Evolutionary conservation across 2,113 vertebrate genomes (phyloP).

Genomic region (Oceanites oceanicus): DNA sequence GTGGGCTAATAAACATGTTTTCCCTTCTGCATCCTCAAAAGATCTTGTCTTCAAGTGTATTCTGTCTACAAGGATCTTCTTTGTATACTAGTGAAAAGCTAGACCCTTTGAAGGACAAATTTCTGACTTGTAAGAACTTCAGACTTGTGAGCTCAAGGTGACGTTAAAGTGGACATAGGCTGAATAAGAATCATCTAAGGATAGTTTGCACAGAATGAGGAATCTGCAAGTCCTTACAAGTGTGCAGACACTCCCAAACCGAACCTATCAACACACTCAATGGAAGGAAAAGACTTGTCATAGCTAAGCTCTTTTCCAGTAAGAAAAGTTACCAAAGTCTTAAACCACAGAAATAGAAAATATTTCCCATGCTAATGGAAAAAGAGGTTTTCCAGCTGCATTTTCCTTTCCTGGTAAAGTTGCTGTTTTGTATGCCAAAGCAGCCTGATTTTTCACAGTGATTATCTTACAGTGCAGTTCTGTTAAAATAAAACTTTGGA

Average conservation of each 20-base stretch:
- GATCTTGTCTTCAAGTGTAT: background rate
- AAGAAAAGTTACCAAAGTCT: conserved; percentile 21
- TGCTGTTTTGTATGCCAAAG: conserved; percentile 8
- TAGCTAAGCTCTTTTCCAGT: conserved; percentile 23
- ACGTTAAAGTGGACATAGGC: background rate
- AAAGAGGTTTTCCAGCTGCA: background rate
- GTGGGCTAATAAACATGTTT: background rate
- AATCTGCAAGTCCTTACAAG: conserved; percentile 4
- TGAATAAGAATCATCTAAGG: background rate
- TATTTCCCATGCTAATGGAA: conserved; percentile 37
- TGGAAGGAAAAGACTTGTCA: conserved; percentile 31
- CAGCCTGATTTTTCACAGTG: conserved; percentile 41
- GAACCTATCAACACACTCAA: background rate
- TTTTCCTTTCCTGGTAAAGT: conserved; percentile 24
- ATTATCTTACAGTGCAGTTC: conserved; percentile 28
- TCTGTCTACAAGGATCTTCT: background rate
- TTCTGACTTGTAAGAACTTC: background rate
- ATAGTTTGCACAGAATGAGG: background rate
- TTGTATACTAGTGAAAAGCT: background rate
- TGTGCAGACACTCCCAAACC: background rate
- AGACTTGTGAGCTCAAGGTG: background rate
- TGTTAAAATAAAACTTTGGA: conserved; percentile 37
- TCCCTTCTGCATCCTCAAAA: background rate
- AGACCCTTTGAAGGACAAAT: background rate
- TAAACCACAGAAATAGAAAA: conserved; percentile 41